A percentile compares a stretch with the other conserved stretches of the same genome.
Evolutionary conservation across 2,797 vertebrate genomes (phyloP).

Genomic region (Urocyon cinereoargenteus): DNA sequence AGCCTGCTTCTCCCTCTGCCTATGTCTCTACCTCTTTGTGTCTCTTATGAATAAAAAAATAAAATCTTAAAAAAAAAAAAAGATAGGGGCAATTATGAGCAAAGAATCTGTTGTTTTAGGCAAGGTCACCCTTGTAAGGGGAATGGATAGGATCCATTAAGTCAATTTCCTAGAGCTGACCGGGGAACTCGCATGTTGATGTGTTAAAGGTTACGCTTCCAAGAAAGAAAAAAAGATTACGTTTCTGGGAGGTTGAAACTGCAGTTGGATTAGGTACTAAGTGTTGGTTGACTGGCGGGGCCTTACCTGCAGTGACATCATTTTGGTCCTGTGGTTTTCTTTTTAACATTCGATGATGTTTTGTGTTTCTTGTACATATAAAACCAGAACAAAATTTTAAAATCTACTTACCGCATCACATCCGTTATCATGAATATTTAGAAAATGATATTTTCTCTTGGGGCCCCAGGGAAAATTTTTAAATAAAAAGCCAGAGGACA

Average conservation of each 20-base stretch:
- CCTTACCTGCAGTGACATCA: neutral
- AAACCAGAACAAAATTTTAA: neutral
- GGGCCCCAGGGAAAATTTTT: neutral
- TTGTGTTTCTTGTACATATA: neutral
- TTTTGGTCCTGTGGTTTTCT: neutral
- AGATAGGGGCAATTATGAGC: neutral
- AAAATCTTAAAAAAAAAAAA: neutral
- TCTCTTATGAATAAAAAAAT: neutral
- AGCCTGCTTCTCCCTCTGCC: neutral
- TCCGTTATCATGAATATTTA: neutral
- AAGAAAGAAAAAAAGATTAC: neutral
- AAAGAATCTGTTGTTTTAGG: neutral
- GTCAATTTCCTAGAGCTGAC: neutral
- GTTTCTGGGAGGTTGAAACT: neutral
- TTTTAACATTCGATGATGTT: neutral
- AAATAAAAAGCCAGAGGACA: neutral
- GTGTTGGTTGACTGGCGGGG: neutral
- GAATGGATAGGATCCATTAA: neutral
- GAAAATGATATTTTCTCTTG: neutral
- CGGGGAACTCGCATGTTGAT: neutral
- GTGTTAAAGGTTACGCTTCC: neutral
- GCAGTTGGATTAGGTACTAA: neutral
- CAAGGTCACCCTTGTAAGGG: neutral
- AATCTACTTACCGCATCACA: neutral
- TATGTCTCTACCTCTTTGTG: too few species aligned